Base-by-base conservation (phyloP, 2,113 vertebrate species). In the Malurus alboscapulatus region DNA sequence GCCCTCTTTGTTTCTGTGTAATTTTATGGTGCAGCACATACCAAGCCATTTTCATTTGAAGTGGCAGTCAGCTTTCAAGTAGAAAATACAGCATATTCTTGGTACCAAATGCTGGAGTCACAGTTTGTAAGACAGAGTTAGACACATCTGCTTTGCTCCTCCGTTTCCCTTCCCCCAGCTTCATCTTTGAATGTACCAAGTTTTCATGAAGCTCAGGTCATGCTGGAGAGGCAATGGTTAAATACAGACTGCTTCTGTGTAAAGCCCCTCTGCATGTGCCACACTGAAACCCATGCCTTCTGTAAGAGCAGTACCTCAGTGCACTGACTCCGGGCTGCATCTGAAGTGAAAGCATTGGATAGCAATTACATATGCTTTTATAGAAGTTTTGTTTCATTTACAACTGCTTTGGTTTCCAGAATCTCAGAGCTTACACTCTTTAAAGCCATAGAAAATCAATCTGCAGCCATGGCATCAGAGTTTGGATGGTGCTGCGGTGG, bases 1-100 rank as follows among this genome's bases (percentile, higher is more conserved):
- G 93, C 55, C 66, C 47, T 87, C 55, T 83, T 68, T 79, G 65
- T 75, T 91, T 78, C 88, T 90, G 66, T 62, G 84, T 93, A 92
- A 92, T 89, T 95, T 93, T 92, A 86, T 87, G 55, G 86, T 82
- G 92, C 66, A 34, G 44, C 57, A 87, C 88, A 77, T 71, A 74
- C 36, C 79, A 87, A 93, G 65, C 85, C 75, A 74, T 82, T 91
- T 78, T 76, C 58, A 58, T 71, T 91, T 93, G 76, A 79, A 92
- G 44, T n/a, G 54, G 69, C 57, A 89, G 92, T 50, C 34, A 14
- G 76, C 90, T 96, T 92, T 95, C 84, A 83, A 91, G 89, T 83
- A 74, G 92, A 87, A 95, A 93, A 87, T 68, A 67, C 0, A 87
- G 63, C 73, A 61, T 68, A 18, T 67, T 76, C 57, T 88, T 50